These are phyloP conservation scores for Suricata suricatta DNA, from an alignment of 2,113 vertebrate genomes.

Conservation along the genomic window DNA sequence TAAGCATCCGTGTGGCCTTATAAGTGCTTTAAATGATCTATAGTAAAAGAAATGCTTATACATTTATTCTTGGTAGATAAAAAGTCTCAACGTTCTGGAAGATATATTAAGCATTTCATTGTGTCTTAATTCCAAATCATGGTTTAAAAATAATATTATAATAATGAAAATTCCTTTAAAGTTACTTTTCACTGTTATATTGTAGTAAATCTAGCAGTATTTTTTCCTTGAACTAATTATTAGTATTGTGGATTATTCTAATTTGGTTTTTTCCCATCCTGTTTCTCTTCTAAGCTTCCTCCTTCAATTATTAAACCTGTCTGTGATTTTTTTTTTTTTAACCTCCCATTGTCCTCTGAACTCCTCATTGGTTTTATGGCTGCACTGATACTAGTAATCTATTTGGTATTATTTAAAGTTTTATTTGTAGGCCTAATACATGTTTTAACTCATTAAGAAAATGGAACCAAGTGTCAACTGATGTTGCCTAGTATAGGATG, in stretches of 20 bases:
- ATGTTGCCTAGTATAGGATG: not conserved
- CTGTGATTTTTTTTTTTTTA: not conserved
- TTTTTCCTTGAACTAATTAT: not conserved
- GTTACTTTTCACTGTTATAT: conserved; percentile 36
- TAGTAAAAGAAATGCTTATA: not conserved
- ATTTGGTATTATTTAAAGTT: conserved; percentile 15
- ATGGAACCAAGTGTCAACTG: not conserved
- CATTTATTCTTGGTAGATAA: not conserved
- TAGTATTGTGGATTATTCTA: not conserved
- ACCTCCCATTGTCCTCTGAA: not conserved
- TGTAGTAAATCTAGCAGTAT: not conserved
- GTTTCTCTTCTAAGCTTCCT: not conserved
- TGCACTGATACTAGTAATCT: not conserved
- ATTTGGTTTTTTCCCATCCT: not conserved
- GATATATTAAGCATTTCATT: conserved; percentile 4
- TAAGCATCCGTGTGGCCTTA: not conserved
- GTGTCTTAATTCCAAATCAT: not conserved
- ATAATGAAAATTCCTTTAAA: not conserved
- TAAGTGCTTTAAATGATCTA: conserved; percentile 28
- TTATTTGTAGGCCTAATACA: not conserved
- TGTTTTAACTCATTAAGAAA: not conserved
- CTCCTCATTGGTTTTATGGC: not conserved
- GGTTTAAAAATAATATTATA: not conserved
- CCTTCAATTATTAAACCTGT: conserved; percentile 11
- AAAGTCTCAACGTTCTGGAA: conserved; percentile 2